A percentile compares a stretch with the other conserved stretches of the same genome.
These are phyloP conservation scores for Spheniscus mendiculus DNA, from an alignment of 2,113 vertebrate species.

Conservation along the genomic window DNA sequence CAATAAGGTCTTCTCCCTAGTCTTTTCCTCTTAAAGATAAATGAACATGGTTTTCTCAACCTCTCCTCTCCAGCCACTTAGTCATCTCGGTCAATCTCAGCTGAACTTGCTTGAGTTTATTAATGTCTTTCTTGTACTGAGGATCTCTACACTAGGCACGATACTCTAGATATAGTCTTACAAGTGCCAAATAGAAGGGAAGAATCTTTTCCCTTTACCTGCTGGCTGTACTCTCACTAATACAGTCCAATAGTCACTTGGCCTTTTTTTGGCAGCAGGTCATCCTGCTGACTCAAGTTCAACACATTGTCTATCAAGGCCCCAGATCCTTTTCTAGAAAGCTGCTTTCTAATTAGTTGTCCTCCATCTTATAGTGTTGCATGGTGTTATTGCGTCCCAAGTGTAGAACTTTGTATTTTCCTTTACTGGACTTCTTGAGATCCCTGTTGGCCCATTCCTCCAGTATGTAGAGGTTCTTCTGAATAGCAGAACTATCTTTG, in stretches of 20 bases:
- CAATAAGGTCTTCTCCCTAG: background rate
- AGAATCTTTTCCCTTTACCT: background rate
- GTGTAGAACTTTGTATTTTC: background rate
- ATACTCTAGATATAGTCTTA: background rate
- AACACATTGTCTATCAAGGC: background rate
- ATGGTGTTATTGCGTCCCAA: background rate
- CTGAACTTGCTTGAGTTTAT: background rate
- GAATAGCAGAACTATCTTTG: background rate
- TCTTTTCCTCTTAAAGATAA: background rate
- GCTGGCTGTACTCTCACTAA: background rate
- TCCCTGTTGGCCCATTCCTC: background rate
- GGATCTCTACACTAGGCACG: background rate
- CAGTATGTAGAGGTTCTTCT: background rate
- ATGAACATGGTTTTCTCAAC: background rate
- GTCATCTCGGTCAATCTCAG: background rate
- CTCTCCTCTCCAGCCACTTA: background rate
- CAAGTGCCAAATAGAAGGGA: background rate
- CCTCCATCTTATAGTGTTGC: background rate
- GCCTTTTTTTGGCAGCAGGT: background rate
- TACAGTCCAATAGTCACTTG: background rate
- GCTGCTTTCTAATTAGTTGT: background rate
- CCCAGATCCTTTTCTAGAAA: background rate
- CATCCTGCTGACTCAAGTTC: background rate
- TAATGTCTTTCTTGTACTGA: background rate
- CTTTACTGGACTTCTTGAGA: background rate